A percentile compares a stretch with the other conserved stretches of the same genome.
Evolutionary conservation across 2,888 invertebrate genomes (phyloP).

Genomic region (Rhagonycha fulva): DNA sequence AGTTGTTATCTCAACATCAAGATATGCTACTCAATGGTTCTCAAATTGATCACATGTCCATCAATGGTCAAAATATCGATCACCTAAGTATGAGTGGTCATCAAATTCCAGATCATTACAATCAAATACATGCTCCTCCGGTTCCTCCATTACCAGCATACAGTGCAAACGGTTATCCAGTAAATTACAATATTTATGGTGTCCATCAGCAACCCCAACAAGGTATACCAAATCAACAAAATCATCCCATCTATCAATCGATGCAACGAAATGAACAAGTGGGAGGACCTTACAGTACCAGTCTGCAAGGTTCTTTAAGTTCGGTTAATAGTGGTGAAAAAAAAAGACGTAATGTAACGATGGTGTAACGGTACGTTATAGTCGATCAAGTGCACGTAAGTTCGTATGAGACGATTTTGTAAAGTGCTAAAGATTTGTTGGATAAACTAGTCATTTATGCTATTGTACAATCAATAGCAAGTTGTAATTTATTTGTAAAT

Average conservation of each 20-base stretch:
- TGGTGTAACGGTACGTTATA: conserved; percentile 59
- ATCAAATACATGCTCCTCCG: conserved; percentile 48
- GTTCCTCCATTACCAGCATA: conserved; percentile 60
- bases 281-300: conserved; percentile 55
- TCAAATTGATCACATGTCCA: conserved; percentile 47
- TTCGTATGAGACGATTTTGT: conserved; percentile 39
- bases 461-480: background rate
- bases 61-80: conserved; percentile 49
- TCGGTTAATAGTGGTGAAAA: conserved; percentile 62
- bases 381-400: conserved; percentile 42
- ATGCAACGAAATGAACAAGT: conserved; percentile 52
- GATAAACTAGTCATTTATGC: conserved; percentile 13
- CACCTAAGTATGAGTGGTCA: conserved; percentile 50
- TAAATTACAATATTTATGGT: conserved; percentile 55
- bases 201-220: conserved; percentile 48
- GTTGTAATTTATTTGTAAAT: background rate
- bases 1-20: conserved; percentile 43
- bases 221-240: conserved; percentile 36
- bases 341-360: conserved; percentile 63
- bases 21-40: conserved; percentile 43
- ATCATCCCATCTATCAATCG: conserved; percentile 52
- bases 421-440: background rate
- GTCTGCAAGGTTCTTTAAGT: conserved; percentile 61
- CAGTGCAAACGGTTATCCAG: conserved; percentile 52
- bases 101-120: conserved; percentile 47